phyloP scores from a whole-genome alignment of 53 echinoderm and acorn worm genomes.

The Holothuria scabra region DNA sequence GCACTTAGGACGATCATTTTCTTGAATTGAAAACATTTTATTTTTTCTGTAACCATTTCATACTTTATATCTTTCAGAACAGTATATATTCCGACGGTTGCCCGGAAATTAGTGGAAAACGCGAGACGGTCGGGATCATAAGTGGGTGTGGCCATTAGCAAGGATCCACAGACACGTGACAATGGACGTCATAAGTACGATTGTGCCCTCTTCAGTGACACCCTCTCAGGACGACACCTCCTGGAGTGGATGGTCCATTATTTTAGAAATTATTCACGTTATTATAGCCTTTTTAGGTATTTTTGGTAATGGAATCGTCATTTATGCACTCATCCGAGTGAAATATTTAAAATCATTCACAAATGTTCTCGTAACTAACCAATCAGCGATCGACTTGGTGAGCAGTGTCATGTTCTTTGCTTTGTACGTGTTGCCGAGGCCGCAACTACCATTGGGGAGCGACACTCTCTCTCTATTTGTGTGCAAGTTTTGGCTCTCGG shows the following conservation, averaged over 20 bases:
- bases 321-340: slow-evolving; percentile 62
- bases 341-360: slow-evolving; percentile 74
- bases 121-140: too few relatives aligned
- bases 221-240: background rate
- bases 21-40: too few relatives aligned
- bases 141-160: too few relatives aligned
- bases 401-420: slow-evolving; percentile 77
- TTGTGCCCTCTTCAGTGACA: background rate
- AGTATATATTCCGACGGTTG: too few relatives aligned
- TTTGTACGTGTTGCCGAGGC: slow-evolving; percentile 61
- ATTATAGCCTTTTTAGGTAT: slow-evolving; percentile 74
- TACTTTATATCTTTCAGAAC: too few relatives aligned
- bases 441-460: slow-evolving; percentile 41
- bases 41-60: too few relatives aligned
- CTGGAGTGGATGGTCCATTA: slow-evolving; percentile 28
- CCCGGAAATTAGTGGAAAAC: too few relatives aligned
- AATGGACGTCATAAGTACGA: slow-evolving; percentile 6
- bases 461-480: slow-evolving; percentile 44
- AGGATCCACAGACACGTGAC: background rate
- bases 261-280: slow-evolving; percentile 50
- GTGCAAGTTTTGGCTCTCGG: slow-evolving; percentile 84
- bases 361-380: slow-evolving; percentile 79
- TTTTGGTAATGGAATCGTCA: slow-evolving; percentile 74
- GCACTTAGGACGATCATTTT: too few relatives aligned
- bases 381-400: slow-evolving; percentile 74